Conservation (phyloP, 2,113 vertebrate genomes). For the Dasyornis broadbenti region DNA sequence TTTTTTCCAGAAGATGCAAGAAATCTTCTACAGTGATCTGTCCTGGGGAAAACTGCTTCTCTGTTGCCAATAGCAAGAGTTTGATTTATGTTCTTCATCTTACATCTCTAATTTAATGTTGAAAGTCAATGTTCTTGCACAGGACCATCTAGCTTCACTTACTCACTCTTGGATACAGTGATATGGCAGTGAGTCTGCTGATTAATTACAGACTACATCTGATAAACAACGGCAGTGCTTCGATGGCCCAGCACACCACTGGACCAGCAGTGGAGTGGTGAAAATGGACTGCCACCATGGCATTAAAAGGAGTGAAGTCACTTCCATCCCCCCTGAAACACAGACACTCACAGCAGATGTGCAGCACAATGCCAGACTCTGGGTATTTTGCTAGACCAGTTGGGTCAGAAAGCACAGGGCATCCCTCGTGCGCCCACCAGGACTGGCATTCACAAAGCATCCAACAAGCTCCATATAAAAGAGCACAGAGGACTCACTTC, state of each 20-base stretch:
- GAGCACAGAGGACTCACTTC: background rate
- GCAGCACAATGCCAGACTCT: background rate
- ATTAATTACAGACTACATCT: background rate
- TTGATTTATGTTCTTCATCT: constrained; percentile 20
- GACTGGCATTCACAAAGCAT: background rate
- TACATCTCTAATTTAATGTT: background rate
- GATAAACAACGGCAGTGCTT: background rate
- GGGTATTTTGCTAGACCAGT: background rate
- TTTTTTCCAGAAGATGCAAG: background rate
- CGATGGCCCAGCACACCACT: background rate
- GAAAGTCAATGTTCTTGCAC: background rate
- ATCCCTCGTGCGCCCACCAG: background rate
- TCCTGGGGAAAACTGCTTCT: background rate
- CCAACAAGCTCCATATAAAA: background rate
- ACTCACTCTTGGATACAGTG: background rate
- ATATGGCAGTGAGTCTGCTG: background rate
- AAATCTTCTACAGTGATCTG: background rate
- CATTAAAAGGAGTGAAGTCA: background rate
- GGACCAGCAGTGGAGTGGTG: background rate
- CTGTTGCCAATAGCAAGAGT: background rate
- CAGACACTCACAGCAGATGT: fast-evolving
- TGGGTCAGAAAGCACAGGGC: background rate
- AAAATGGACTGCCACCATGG: background rate
- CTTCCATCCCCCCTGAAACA: background rate
- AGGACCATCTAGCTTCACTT: background rate